These are phyloP conservation scores for Chrysodeixis includens DNA, from an alignment of 2,888 invertebrate genomes.

Conservation along the genomic window DNA sequence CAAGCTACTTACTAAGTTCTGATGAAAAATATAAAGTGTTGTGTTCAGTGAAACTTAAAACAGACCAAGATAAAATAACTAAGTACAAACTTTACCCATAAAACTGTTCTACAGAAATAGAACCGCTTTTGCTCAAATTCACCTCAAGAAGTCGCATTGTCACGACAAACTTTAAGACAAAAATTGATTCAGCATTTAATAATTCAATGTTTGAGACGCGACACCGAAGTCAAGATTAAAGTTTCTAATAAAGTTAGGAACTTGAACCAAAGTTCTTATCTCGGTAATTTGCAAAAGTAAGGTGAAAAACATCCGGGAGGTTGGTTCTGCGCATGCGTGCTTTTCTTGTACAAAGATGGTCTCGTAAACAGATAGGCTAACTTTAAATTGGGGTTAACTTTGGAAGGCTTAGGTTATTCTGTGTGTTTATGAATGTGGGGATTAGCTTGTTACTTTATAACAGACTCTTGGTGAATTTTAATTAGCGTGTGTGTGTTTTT, in stretches of 20 bases:
- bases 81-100: conserved; percentile 1
- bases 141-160: conserved; percentile 37
- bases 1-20: not conserved
- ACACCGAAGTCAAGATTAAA: conserved; percentile 63
- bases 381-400: conserved; percentile 7
- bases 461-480: not conserved
- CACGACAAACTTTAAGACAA: conserved; percentile 40
- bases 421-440: not conserved
- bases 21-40: not conserved
- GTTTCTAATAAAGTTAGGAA: conserved; percentile 67
- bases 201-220: conserved; percentile 53
- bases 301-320: conserved; percentile 67
- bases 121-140: not conserved
- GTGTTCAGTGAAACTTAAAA: not conserved
- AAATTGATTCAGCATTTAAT: conserved; percentile 61
- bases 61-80: not conserved
- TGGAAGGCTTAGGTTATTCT: not conserved
- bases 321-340: conserved; percentile 9
- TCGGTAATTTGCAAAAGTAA: conserved; percentile 66
- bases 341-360: conserved; percentile 33
- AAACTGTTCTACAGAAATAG: conserved; percentile 4
- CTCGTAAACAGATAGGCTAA: conserved; percentile 18
- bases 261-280: conserved; percentile 69
- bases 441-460: not conserved
- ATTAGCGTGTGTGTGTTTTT: no score